Percentiles rank a stretch among this genome's conserved stretches.
Evolutionary conservation across 1,140 invertebrate species (phyloP).

Genomic region (Bombus sylvicola): DNA sequence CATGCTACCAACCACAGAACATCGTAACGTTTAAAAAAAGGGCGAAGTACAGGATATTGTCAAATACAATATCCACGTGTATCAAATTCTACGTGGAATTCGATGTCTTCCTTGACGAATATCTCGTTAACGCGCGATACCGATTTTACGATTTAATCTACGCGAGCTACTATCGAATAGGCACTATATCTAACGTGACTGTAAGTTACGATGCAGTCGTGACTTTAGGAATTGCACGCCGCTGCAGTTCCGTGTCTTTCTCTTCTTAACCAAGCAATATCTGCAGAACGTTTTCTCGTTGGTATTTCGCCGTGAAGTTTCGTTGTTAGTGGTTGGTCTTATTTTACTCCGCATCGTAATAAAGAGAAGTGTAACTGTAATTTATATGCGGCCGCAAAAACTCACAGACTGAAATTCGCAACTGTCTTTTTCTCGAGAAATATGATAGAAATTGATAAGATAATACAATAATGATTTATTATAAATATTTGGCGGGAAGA

Average conservation of each 20-base stretch:
- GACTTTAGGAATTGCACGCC: neutral
- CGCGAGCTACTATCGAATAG: neutral
- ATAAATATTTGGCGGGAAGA: too few species aligned
- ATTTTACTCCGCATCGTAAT: neutral
- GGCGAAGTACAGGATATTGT: neutral
- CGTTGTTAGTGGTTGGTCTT: neutral
- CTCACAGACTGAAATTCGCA: neutral
- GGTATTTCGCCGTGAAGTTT: neutral
- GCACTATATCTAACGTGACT: neutral
- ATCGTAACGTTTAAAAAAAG: neutral
- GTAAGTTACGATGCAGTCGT: conserved; percentile 1
- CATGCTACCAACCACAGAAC: neutral
- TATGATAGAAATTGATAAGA: too few species aligned
- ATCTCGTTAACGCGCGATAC: neutral
- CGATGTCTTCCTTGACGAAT: neutral
- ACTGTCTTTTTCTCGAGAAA: neutral
- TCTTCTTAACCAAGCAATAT: conserved; percentile 2
- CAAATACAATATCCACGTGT: neutral
- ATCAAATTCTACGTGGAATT: neutral
- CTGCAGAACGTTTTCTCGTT: neutral
- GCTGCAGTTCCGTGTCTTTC: neutral
- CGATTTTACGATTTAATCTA: neutral
- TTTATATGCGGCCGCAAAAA: neutral
- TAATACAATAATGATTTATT: too few species aligned
- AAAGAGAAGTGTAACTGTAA: neutral